These are phyloP conservation scores for Scaptomyza flava DNA, from an alignment of 2,888 invertebrate species.

Conservation along the genomic window DNA sequence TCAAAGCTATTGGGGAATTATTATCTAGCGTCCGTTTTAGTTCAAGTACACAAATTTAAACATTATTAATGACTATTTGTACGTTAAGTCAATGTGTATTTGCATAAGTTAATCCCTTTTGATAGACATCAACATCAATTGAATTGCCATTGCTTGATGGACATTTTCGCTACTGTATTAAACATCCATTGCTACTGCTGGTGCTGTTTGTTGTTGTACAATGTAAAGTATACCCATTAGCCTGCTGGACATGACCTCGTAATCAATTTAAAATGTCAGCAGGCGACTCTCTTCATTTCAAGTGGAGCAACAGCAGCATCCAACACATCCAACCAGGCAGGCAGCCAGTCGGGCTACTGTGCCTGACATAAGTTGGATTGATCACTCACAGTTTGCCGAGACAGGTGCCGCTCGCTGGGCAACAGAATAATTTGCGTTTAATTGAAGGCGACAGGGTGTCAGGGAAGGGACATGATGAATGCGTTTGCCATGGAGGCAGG, in stretches of 20 bases:
- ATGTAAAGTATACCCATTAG: constrained; percentile 9
- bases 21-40: too few relatives aligned
- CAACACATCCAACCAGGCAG: not conserved
- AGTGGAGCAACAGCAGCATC: constrained; percentile 25
- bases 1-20: too few relatives aligned
- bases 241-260: constrained; percentile 32
- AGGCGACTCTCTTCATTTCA: constrained; percentile 7
- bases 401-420: constrained; percentile 65
- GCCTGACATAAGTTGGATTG: constrained; percentile 73
- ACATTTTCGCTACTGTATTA: constrained; percentile 6
- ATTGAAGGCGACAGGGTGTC: constrained; percentile 74
- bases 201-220: constrained; percentile 6
- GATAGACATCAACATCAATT: constrained; percentile 4
- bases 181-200: constrained; percentile 11
- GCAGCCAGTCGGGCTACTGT: not conserved
- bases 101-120: not conserved
- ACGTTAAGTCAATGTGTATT: not conserved
- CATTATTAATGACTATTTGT: not conserved
- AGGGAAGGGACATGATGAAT: constrained; percentile 5
- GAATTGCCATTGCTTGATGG: constrained; percentile 5
- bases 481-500: not conserved
- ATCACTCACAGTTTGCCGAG: constrained; percentile 47
- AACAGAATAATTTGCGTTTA: constrained; percentile 68
- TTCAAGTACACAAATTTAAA: too few relatives aligned
- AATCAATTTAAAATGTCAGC: constrained; percentile 60